Base-by-base conservation (phyloP, 2,113 vertebrate genomes). In the Anthoscopus minutus region DNA sequence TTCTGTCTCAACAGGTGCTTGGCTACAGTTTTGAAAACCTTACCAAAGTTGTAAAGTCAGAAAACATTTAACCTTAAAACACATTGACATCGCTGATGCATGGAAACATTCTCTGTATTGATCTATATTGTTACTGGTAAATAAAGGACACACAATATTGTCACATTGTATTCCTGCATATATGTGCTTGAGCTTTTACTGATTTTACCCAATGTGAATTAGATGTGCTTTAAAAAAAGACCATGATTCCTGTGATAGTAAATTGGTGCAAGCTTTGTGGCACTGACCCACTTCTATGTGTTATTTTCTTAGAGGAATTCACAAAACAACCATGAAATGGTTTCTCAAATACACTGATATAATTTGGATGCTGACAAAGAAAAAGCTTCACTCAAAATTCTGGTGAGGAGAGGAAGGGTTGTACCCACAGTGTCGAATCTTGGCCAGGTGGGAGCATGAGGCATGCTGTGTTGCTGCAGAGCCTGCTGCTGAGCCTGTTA, bases 371-470 rank as follows among this genome's bases (percentile, higher is more conserved):
- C 17, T 40, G 31, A 15, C 38, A 86, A 79, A 87, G 21, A 56
- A 64, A 47, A 78, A 25, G 38, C 40, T 71, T 82, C 25, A 25
- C n/a, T 64, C 17, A 70, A 56, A 51, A 67, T 22, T n/a, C 13
- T 66, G 33, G 30, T 58, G 70, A 70, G 58, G 25, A 83, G 47
- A 74, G 24, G 9, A 86, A 69, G 6, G 31, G 50, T 45, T 54
- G 28, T 22, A 42, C 6, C 13, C 2, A 2, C 48, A 44, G 57
- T 2, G 3, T 42, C 25, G 48, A 45, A 0, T 18, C 54, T 53
- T 1, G 2, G 33, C 35, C 1, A 5, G 13, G 15, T 1, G 1
- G 66, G 28, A 62, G 71, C 27, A 88, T 0, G 1, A 56, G 30
- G 31, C 25, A 37, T 6, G 25, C 31, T 56, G 37, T 33, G 37